A percentile compares a stretch with the other conserved stretches of the same genome.
Evolutionary conservation across 1,140 invertebrate species (phyloP).

Genomic region (Ostrea edulis): DNA sequence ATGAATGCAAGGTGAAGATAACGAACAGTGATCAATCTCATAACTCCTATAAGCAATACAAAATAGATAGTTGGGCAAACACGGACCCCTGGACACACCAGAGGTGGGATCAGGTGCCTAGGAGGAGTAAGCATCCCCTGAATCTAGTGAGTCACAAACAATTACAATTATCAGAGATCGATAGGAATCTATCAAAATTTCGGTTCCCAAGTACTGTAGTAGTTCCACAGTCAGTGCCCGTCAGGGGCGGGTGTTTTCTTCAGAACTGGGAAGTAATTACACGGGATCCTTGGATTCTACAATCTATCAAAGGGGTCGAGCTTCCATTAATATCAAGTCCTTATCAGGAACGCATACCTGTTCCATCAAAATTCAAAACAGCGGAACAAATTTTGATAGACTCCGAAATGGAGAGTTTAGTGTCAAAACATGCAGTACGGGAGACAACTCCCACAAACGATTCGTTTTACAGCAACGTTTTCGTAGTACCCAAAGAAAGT

Average conservation of each 20-base stretch:
- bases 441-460: neutral
- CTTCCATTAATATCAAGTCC: neutral
- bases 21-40: too few relatives aligned
- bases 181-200: neutral
- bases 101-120: too few relatives aligned
- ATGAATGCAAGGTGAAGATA: too few relatives aligned
- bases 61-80: too few relatives aligned
- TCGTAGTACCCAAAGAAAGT: constrained; percentile 53
- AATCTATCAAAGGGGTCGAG: constrained; percentile 15
- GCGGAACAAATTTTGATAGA: constrained; percentile 35
- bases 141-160: neutral
- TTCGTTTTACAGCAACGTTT: constrained; percentile 52
- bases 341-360: neutral
- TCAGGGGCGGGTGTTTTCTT: constrained; percentile 3
- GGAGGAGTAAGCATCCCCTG: too few relatives aligned
- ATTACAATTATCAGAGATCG: constrained; percentile 6
- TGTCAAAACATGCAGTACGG: constrained; percentile 34
- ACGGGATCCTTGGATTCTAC: neutral
- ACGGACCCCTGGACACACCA: too few relatives aligned
- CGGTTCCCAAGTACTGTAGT: neutral
- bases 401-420: constrained; percentile 22
- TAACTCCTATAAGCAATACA: too few relatives aligned
- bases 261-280: constrained; percentile 23
- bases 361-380: constrained; percentile 8
- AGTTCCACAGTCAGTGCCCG: constrained; percentile 1